A percentile compares a stretch with the other conserved stretches of the same genome.
Conservation (phyloP, 2,888 invertebrate genomes). For the Epistrophella euchroma region DNA sequence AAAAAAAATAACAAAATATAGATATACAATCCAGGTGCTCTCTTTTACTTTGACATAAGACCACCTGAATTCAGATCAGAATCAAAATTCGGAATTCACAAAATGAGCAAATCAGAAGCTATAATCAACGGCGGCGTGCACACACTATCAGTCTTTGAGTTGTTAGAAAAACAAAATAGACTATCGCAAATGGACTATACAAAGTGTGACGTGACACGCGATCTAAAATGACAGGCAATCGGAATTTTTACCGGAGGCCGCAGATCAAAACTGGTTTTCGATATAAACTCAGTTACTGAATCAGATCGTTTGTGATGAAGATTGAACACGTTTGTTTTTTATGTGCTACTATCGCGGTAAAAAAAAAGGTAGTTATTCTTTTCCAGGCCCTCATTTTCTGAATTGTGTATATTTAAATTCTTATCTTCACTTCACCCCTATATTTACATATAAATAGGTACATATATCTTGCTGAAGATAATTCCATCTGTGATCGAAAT, state of each 20-base stretch:
- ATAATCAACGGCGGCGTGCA: neutral
- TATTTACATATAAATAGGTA: neutral
- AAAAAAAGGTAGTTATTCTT: neutral
- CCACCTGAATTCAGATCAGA: slow-evolving; percentile 12
- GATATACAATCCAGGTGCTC: slow-evolving; percentile 42
- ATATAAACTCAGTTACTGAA: slow-evolving; percentile 43
- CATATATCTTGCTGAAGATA: neutral
- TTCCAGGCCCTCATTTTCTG: neutral
- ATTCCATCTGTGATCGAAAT: slow-evolving; percentile 45
- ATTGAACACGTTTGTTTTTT: slow-evolving; percentile 8
- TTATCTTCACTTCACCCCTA: slow-evolving; percentile 8
- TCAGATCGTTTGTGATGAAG: slow-evolving; percentile 38
- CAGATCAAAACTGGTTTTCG: slow-evolving; percentile 67
- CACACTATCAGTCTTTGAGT: slow-evolving; percentile 5
- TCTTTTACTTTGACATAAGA: slow-evolving; percentile 8
- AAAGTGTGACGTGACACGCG: slow-evolving; percentile 72
- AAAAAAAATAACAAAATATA: slow-evolving; percentile 11
- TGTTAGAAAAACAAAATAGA: slow-evolving; percentile 14
- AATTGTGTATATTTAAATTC: neutral
- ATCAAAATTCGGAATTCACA: slow-evolving; percentile 12
- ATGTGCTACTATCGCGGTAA: neutral
- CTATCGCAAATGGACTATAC: slow-evolving; percentile 37
- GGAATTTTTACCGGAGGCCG: slow-evolving; percentile 66
- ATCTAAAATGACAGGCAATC: slow-evolving; percentile 68
- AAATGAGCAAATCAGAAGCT: slow-evolving; percentile 12